Evolutionary conservation across 2,888 invertebrate genomes (phyloP).

Genomic region (Reticulitermes lucifugus): DNA sequence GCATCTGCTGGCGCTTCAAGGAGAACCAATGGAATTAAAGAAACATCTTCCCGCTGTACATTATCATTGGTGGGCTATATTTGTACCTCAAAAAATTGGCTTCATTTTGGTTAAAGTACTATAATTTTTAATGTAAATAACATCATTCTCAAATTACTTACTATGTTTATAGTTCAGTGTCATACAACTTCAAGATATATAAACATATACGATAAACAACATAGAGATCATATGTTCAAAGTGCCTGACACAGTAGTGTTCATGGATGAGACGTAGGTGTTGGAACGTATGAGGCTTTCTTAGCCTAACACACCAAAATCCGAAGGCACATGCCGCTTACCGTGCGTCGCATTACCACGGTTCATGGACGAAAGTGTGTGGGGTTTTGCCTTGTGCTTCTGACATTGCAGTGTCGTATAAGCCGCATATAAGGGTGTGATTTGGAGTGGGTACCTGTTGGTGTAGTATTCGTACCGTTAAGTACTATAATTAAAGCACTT

Average conservation of each 20-base stretch:
- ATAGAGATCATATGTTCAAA: background rate
- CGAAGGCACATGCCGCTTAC: background rate
- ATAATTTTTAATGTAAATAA: background rate
- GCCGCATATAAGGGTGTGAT: too few species aligned
- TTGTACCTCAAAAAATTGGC: background rate
- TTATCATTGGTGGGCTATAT: constrained; percentile 28
- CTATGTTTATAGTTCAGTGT: background rate
- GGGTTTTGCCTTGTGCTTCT: too few species aligned
- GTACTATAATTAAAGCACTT: background rate
- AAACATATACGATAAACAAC: background rate
- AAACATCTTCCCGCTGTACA: constrained; percentile 44
- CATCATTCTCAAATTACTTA: background rate
- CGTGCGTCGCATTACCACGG: too few species aligned
- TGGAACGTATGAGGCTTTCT: too few species aligned
- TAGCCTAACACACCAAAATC: background rate
- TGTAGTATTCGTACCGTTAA: background rate
- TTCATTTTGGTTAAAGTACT: background rate
- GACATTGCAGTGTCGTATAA: too few species aligned
- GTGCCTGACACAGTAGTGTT: background rate
- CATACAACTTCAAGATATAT: background rate
- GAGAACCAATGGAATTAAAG: constrained; percentile 57
- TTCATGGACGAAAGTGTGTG: too few species aligned
- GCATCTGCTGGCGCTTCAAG: constrained; percentile 50
- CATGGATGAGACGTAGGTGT: background rate
- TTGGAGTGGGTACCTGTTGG: too few species aligned